Base-by-base conservation (phyloP, 2,797 vertebrate species). In the Uromys caudimaculatus region DNA sequence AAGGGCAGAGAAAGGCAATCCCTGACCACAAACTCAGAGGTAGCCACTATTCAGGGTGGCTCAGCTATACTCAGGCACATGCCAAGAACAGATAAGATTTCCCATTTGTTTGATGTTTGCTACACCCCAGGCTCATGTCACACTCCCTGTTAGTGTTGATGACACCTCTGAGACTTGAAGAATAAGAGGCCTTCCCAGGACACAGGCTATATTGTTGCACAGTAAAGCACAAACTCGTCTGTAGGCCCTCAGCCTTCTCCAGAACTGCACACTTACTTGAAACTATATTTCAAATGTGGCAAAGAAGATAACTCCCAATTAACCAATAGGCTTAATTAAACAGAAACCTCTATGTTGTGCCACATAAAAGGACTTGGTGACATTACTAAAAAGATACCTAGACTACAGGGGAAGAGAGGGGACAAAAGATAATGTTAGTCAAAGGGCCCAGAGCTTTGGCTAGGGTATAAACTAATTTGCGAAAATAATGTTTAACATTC, bases 261-360 rank as follows among this genome's bases (percentile, higher is more conserved):
- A 88, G 8, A 94, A 84, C 3, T 67, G 52, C 21, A 84, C 0
- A 54, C 81, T 60, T 44, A 41, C 14, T 93, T 92, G 67, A 62
- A 92, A 92, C 60, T 27, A 50, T 52, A 75, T 94, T 85, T 79
- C 83, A 83, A 81, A 6, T 79, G 78, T 73, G 38, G 14, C 54
- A 96, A 94, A 86, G 38, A 91, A 90, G 41, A 58, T 44, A 84
- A 86, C 14, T 78, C 67, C 54, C n/a, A 94, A 75, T 91, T 89
- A 88, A 92, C 92, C 85, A 79, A 94, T 83, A 79, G 1, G 47
- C 8, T 23, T 88, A 60, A 41, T 73, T 82, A 81, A 88, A 58
- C 21, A 89, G 41, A 91, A 95, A 92, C 78, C 47, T 54, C 11
- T 41, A 73, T 50, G 11, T 76, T 19, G 17, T 79, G 35, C 38